phyloP scores from a whole-genome alignment of 1,140 invertebrate genomes.

The Probaryconus sp. region DNA sequence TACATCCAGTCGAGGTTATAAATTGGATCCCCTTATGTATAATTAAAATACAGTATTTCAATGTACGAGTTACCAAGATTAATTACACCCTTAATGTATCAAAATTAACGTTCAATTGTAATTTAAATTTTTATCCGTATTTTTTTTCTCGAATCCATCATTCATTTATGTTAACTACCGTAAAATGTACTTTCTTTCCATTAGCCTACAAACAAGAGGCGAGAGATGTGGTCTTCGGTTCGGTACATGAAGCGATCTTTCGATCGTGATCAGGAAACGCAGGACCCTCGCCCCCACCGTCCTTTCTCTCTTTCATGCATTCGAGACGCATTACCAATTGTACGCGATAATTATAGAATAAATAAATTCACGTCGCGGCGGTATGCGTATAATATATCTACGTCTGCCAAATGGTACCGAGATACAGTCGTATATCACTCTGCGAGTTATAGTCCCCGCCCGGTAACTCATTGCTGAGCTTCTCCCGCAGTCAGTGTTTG shows the following conservation, averaged over 20 bases:
- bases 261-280: slow-evolving; percentile 40
- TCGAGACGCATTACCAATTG: slow-evolving; percentile 74
- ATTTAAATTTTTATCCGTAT: background rate
- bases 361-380: slow-evolving; percentile 77
- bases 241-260: slow-evolving; percentile 1
- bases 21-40: no score
- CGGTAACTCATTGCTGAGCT: slow-evolving; percentile 75
- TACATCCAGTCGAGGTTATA: no score
- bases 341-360: slow-evolving; percentile 79
- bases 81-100: background rate
- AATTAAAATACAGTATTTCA: no score
- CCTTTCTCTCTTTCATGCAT: slow-evolving; percentile 57
- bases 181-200: background rate
- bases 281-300: slow-evolving; percentile 11
- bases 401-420: slow-evolving; percentile 79
- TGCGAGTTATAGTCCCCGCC: slow-evolving; percentile 77
- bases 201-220: background rate
- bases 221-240: background rate
- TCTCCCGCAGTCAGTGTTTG: slow-evolving; percentile 70
- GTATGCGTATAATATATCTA: slow-evolving; percentile 79
- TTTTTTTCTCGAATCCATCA: background rate
- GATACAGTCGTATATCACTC: slow-evolving; percentile 78
- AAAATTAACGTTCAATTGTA: slow-evolving; percentile 8
- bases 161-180: no score
- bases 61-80: slow-evolving; percentile 14